Evolutionary conservation across 2,888 invertebrate species (phyloP), one percentile per base, ranked within the genome.

Genomic region (Thumatha senex): DNA sequence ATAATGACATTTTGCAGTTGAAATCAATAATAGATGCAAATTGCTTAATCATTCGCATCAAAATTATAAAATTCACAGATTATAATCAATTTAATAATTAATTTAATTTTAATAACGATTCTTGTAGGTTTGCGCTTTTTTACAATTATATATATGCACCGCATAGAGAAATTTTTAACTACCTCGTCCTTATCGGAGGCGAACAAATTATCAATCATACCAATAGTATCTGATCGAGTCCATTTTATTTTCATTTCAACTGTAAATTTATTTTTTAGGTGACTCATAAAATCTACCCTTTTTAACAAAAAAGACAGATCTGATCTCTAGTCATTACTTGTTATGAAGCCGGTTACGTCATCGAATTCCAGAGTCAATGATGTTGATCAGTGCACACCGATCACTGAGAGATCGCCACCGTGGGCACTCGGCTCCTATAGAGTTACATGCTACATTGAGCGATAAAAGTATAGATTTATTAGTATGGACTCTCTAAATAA

Each of bases 381-480:
- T 63, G 70, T 70, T 74, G 78, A 73, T 69, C 74, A 75, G 69
- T 76, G 76, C 74, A 70, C 72, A 76, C 69, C 67, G 70, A 64
- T 39, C 40, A 46, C 15, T 12, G 36, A 63, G 59, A 74, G 78
- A 81, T 80, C 73, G 85, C 86, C 86, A 86, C 84, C 61, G 83
- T 76, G 67, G 63, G 65, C 67, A 68, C 56, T 64, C 63, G 61
- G 72, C 68, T 64, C 68, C 70, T 74, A 81, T 88, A 81, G 70
- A 67, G 77, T 89, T 89, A 84, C 89, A 68, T 30, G 77, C 89
- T 89, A 62, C 71, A 58, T 54, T 29, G 55, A 76, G 49, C 36
- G 40, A 54, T 38, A 58, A 70, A 70, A 10, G 8, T 5, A 18
- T 39, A 18, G 7, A 11, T 24, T 35, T n/a, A 33, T 10, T 11